Evolutionary conservation across 1,140 invertebrate species (phyloP), one percentile per base, ranked within the genome.

Genomic region (Ceratoteleas bidentatus): DNA sequence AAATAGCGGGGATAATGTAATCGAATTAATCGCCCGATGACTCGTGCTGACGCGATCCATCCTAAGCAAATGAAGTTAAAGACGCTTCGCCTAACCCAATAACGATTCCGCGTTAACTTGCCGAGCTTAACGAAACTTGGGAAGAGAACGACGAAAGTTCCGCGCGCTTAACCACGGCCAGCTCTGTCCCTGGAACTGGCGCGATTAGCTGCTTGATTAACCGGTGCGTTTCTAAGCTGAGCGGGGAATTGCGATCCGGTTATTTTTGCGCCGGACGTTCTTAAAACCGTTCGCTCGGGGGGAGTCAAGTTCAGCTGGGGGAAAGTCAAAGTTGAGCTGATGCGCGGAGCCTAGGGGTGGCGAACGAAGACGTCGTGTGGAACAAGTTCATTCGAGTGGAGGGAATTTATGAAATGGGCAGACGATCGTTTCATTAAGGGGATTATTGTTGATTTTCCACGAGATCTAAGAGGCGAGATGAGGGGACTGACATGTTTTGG

Each of bases 41-140:
- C 62, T 66, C 62, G 65, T 8, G 53, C 57, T 77, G 62, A 72
- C 73, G 75, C 62, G 69, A 80, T 72, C 57, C 70, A 75, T 81
- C 69, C 69, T 78, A 81, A 77, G 68, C 80, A 85, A 80, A 85
- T 61, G 68, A 82, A 85, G 76, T 85, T 85, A 74, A 33, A 43
- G 66, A 69, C 68, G 81, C 66, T 76, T 81, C 70, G 75, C 50
- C 56, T 83, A 85, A 83, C 81, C 78, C 56, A 83, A 84, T 85
- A 82, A 85, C 73, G 75, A 84, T 62, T 80, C 47, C 60, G 69
- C 78, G 75, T 75, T 77, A 84, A 84, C 81, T 83, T 76, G 50
- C 50, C 45, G 45, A 72, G 69, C 77, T 85, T 82, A 81, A 76
- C 60, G 69, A 73, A 83, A 83, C 74, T 81, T 75, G 54, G 43